A percentile compares a stretch with the other conserved stretches of the same genome.
phyloP scores from a whole-genome alignment of 2,113 vertebrate species.

The Amia ocellicauda region DNA sequence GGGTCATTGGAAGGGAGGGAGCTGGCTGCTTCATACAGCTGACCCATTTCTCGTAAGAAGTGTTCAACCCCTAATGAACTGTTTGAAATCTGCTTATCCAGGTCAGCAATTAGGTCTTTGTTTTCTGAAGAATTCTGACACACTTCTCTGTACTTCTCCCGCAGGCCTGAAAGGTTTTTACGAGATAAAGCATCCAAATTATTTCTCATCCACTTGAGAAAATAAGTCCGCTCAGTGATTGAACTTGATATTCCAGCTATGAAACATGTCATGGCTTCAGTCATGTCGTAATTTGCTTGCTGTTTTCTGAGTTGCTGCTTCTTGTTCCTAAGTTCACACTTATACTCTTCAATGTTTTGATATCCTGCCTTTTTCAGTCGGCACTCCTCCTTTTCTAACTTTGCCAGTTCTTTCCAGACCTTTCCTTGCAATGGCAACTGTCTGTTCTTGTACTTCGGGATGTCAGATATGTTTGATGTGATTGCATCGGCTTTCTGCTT shows the following conservation, averaged over 20 bases:
- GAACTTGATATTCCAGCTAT: constrained; percentile 42
- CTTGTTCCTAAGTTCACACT: no score
- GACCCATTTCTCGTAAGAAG: constrained; percentile 62
- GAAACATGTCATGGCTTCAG: constrained; percentile 53
- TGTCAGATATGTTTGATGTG: constrained; percentile 37
- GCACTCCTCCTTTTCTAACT: constrained; percentile 49
- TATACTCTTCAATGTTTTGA: background rate
- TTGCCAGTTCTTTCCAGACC: constrained; percentile 46
- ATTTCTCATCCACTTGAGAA: constrained; percentile 63
- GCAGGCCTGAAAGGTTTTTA: constrained; percentile 29
- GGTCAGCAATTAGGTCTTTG: constrained; percentile 30
- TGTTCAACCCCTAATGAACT: constrained; percentile 60
- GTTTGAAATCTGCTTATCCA: constrained; percentile 46
- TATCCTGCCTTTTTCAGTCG: constrained; percentile 31
- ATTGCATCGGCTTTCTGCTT: constrained; percentile 37
- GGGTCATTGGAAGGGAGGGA: constrained; percentile 40
- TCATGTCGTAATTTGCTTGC: constrained; percentile 50
- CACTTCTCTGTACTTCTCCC: constrained; percentile 8
- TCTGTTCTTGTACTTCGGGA: constrained; percentile 37
- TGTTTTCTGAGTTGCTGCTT: constrained; percentile 39
- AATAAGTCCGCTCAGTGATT: constrained; percentile 47
- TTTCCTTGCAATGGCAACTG: constrained; percentile 55
- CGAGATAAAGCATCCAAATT: constrained; percentile 48
- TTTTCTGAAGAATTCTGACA: constrained; percentile 26
- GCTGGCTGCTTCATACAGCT: constrained; percentile 65